A percentile compares a stretch with the other conserved stretches of the same genome.
Evolutionary conservation across 2,797 vertebrate species (phyloP).

Genomic region (Manis pentadactyla): DNA sequence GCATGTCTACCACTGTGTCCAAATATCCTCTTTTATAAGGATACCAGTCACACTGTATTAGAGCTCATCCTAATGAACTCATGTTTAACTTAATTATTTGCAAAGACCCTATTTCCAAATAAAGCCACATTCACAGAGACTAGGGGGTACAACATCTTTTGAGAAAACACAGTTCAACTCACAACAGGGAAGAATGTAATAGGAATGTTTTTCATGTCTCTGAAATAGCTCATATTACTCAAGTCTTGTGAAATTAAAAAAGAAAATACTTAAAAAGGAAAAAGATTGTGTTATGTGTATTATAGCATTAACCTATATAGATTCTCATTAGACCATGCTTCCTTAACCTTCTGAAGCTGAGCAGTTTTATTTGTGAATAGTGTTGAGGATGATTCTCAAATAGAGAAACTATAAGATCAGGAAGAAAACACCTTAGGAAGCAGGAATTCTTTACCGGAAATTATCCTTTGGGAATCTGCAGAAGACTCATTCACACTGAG

Average conservation of each 20-base stretch:
- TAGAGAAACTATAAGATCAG: background rate
- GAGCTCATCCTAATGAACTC: background rate
- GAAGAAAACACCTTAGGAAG: background rate
- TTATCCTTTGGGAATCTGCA: background rate
- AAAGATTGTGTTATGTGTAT: background rate
- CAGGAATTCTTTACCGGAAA: background rate
- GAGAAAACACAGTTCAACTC: background rate
- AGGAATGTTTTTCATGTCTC: background rate
- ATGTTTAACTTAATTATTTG: background rate
- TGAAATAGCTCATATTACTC: background rate
- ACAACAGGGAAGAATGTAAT: background rate
- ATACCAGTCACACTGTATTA: background rate
- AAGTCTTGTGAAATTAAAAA: background rate
- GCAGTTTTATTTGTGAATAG: background rate
- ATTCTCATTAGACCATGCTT: background rate
- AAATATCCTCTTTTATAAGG: background rate
- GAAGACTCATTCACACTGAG: background rate
- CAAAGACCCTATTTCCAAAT: background rate
- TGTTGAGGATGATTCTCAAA: background rate
- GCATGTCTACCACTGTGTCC: background rate
- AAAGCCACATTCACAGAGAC: background rate
- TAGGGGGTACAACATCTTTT: background rate
- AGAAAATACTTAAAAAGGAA: background rate
- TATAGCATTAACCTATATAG: background rate
- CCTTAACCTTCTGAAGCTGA: background rate